Evolutionary conservation across 2,888 invertebrate genomes (phyloP).

Genomic region (Strigamia crassipes): DNA sequence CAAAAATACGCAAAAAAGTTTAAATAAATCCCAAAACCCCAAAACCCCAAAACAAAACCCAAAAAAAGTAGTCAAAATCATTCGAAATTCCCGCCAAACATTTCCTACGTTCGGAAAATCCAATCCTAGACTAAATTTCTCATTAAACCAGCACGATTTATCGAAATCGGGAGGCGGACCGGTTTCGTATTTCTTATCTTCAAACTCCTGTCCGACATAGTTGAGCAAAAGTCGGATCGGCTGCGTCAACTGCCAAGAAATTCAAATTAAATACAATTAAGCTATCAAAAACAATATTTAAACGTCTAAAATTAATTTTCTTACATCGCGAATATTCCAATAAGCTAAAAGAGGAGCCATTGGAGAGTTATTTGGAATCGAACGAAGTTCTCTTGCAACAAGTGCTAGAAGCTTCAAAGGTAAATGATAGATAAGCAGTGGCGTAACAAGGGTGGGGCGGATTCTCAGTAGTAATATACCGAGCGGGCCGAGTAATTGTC

Average conservation of each 20-base stretch:
- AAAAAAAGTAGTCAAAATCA: too few relatives aligned
- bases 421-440: too few relatives aligned
- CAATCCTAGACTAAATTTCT: slow-evolving; percentile 56
- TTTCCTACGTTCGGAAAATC: slow-evolving; percentile 59
- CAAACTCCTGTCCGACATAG: slow-evolving; percentile 60
- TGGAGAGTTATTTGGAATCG: background rate
- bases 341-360: slow-evolving; percentile 43
- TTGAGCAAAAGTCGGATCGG: slow-evolving; percentile 60
- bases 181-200: slow-evolving; percentile 59
- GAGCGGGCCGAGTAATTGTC: too few relatives aligned
- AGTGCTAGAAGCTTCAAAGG: background rate
- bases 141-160: slow-evolving; percentile 57
- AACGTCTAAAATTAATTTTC: background rate
- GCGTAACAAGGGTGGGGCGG: too few relatives aligned
- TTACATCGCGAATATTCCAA: slow-evolving; percentile 43
- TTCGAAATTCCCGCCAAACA: too few relatives aligned
- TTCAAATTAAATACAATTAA: background rate
- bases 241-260: slow-evolving; percentile 59
- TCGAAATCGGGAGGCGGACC: slow-evolving; percentile 60
- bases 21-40: too few relatives aligned
- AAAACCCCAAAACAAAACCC: too few relatives aligned
- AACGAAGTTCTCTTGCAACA: background rate
- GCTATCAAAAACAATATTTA: background rate
- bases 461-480: too few relatives aligned
- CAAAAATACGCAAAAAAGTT: too few relatives aligned